These are phyloP conservation scores for Pteropus rufus DNA, from an alignment of 2,797 vertebrate species.

Conservation along the genomic window DNA sequence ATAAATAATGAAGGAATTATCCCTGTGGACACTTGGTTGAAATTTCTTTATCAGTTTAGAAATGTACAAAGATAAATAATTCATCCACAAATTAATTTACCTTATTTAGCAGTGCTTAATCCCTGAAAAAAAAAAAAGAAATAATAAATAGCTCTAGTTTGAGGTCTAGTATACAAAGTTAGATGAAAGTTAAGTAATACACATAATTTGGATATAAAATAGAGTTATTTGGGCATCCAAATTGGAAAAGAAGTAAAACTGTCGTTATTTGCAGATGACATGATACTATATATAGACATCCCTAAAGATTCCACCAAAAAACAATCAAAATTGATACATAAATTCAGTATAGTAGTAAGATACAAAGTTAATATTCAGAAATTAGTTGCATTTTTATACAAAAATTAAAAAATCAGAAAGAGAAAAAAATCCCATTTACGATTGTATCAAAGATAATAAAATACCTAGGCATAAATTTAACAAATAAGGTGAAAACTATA, in stretches of 20 bases:
- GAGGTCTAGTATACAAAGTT: background rate
- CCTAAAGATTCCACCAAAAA: background rate
- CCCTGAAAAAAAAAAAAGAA: background rate
- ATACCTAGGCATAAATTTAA: background rate
- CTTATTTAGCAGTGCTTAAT: background rate
- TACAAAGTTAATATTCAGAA: background rate
- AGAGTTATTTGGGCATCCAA: background rate
- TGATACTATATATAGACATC: background rate
- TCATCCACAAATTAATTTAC: background rate
- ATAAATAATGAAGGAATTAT: background rate
- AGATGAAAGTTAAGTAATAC: background rate
- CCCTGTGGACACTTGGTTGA: background rate
- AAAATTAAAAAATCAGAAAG: background rate
- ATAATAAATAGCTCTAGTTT: background rate
- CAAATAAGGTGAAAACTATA: background rate
- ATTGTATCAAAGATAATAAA: background rate
- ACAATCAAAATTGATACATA: background rate
- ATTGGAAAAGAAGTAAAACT: background rate
- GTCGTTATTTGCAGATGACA: background rate
- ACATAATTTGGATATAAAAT: background rate
- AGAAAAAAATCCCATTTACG: background rate
- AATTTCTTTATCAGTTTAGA: background rate
- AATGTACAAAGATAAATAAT: background rate
- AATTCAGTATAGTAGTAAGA: background rate
- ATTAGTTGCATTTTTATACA: background rate